Evolutionary conservation across 2,888 invertebrate species (phyloP), one percentile per base, ranked within the genome.

Genomic region (Disparrhopalites patrizii): DNA sequence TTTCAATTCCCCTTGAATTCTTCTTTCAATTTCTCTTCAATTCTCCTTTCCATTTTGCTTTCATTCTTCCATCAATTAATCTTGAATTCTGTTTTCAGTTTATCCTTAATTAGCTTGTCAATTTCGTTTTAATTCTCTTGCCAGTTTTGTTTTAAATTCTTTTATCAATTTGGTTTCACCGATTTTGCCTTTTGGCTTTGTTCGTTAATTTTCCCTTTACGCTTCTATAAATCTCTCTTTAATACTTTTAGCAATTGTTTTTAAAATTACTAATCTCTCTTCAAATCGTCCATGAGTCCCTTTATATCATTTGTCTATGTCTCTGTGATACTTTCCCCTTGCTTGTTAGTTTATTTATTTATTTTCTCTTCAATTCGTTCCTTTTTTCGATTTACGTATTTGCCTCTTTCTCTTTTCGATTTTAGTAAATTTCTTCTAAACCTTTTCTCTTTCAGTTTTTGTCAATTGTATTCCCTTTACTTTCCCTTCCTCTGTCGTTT

Each of bases 341-440:
- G 15, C n/a, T n/a, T n/a, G 18, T n/a, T 55, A 18, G 23, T 55
- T 55, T 28, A n/a, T 31, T n/a, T 31, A 55, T 55, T 55, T 27
- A 18, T 33, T 55, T 28, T 13, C 28, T 55, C 54, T 25, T 54
- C 10, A 8, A 13, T 27, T 10, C 31, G 18, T 15, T 31, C 55
- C n/a, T 23, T 20, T 55, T 55, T n/a, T 55, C 55, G 23, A n/a
- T 33, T 27, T 31, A 30, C 31, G 18, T 33, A 31, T 55, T 28
- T 54, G 8, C 23, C 13, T 55, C 55, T 55, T 27, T 31, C 31
- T 25, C 20, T 27, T 20, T 51, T 51, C 15, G 15, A 51, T 25
- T 27, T 55, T 10, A 55, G 27, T 10, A 10, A 28, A 40, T 40
- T 5, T 40, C 20, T n/a, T 40, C 13, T 8, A 40, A 40, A 20